These are phyloP conservation scores for Nettapus auritus DNA, from an alignment of 2,113 vertebrate genomes.

Conservation along the genomic window DNA sequence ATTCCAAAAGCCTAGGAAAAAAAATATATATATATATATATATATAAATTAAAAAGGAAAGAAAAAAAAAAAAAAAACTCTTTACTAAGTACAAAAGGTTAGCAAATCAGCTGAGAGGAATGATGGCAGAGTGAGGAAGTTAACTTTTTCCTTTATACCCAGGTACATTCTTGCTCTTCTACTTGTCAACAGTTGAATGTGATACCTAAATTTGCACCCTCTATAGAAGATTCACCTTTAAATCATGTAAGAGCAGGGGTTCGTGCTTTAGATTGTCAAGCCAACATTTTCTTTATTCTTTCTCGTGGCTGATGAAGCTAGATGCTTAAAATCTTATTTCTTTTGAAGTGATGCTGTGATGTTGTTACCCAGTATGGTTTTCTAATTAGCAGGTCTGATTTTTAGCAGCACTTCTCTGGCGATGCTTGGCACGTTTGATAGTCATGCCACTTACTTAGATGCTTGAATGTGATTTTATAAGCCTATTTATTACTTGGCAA, in stretches of 20 bases:
- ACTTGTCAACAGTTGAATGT: background rate
- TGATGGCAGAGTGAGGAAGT: background rate
- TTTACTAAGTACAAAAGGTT: background rate
- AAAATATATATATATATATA: too few relatives aligned
- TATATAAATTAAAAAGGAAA: background rate
- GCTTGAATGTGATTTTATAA: background rate
- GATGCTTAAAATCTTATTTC: background rate
- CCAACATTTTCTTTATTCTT: background rate
- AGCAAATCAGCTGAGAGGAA: background rate
- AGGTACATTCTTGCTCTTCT: background rate
- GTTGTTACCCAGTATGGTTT: background rate
- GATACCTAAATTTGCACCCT: background rate
- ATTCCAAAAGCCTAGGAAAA: background rate
- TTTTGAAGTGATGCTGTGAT: background rate
- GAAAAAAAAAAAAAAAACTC: background rate
- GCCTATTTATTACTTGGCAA: background rate
- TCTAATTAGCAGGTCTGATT: background rate
- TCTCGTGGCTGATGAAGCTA: background rate
- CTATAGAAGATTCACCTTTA: background rate
- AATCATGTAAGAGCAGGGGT: background rate
- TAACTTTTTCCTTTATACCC: background rate
- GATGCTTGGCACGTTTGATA: background rate
- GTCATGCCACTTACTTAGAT: background rate
- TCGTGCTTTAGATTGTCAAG: background rate
- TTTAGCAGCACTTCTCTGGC: background rate